Base-by-base conservation (phyloP, 2,888 invertebrate genomes). In the Netelia virgata region DNA sequence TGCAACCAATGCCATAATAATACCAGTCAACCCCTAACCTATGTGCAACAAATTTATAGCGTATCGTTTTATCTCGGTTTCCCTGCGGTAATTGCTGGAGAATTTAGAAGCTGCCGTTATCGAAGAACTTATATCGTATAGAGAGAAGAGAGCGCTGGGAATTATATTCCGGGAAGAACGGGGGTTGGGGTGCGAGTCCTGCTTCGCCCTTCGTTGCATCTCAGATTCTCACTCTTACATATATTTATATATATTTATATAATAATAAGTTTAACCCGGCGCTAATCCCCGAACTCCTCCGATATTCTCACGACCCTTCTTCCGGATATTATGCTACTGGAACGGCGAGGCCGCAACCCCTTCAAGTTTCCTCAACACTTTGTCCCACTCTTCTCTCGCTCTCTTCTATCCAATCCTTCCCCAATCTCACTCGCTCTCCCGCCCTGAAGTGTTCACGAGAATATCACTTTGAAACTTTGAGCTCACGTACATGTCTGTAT, bases 31-130 rank as follows among this genome's bases (percentile, higher is more conserved):
- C 18, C 57, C 28, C 50, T 75, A 78, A 82, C 78, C 69, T 69
- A 82, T 78, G 78, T 59, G 36, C 64, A 64, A 47, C 69, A 43
- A 82, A 82, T 84, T 84, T 77, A 81, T 81, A 50, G 14, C 75
- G 55, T 50, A 70, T 64, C 69, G 74, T 84, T 84, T 84, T 84
- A 84, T 82, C 81, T 70, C 64, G 59, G 77, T 81, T 82, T 78
- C 78, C 78, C 50, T 64, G 59, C 57, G 50, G 81, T 84, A 84
- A 84, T 84, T 84, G 70, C 81, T 18, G 64, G 66, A 74, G 77
- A 84, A 84, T 84, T 84, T 81, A 82, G 69, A 78, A 81, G 73
- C 73, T 64, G 59, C 72, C 53, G 75, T 80, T 80, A 84, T 84
- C 76, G 77, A 74, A 74, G 84, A 82, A 84, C 77, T 84, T 74